Evolutionary conservation across 2,797 vertebrate species (phyloP).

Genomic region (Gobio occitaniae): DNA sequence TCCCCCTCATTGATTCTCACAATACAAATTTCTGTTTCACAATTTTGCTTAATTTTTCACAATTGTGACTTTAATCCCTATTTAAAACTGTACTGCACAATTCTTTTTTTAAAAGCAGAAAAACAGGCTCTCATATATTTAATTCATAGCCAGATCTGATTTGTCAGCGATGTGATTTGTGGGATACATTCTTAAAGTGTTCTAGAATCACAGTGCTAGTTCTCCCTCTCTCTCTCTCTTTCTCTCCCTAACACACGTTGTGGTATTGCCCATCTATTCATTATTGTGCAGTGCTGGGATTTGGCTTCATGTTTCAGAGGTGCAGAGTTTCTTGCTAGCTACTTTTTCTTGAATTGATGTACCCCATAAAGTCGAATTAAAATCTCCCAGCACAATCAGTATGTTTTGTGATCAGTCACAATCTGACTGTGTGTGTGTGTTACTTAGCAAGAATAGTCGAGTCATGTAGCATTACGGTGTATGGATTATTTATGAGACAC

Average conservation of each 20-base stretch:
- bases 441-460: conserved; percentile 21
- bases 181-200: not conserved
- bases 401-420: not conserved
- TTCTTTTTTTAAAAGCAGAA: not conserved
- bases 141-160: not conserved
- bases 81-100: not conserved
- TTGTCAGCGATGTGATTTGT: not conserved
- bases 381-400: too few species aligned
- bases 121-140: not conserved
- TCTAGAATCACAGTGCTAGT: not conserved
- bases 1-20: not conserved
- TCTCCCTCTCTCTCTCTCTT: not conserved
- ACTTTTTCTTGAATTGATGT: conserved; percentile 26
- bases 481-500: conserved; percentile 45
- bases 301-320: conserved; percentile 40
- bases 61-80: not conserved
- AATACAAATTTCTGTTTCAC: not conserved
- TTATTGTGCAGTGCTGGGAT: conserved; percentile 45
- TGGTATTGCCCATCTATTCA: conserved; percentile 19
- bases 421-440: not conserved
- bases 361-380: not conserved
- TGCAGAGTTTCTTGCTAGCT: conserved; percentile 9
- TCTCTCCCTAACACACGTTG: not conserved
- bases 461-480: conserved; percentile 26
- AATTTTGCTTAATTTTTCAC: not conserved